Evolutionary conservation across 2,888 invertebrate species (phyloP), one percentile per base, ranked within the genome.

Genomic region (Lithophane leautieri): DNA sequence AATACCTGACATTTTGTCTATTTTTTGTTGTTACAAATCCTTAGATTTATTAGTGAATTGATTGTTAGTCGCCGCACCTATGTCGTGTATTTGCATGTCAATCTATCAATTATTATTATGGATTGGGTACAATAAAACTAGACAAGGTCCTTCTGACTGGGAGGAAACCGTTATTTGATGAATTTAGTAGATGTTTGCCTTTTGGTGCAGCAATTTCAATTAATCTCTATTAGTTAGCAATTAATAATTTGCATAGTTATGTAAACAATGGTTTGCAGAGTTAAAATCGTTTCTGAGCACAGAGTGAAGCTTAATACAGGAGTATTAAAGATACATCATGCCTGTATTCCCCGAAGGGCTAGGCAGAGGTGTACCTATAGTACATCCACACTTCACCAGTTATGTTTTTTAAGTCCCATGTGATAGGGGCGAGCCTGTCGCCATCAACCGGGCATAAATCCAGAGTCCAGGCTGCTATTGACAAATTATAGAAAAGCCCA

Each of bases 21-120:
- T 73, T 81, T 86, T 79, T 78, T 75, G 66, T 76, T 76, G 65
- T 85, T 78, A 65, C 61, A 78, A 86, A 86, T 82, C 70, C 69
- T 61, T 50, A 78, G 80, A 86, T 84, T 84, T 81, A 86, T 86
- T 81, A 69, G 40, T 40, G 73, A 77, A 71, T 78, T 79, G 78
- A 86, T 84, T 82, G 82, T 75, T 71, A 42, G 76, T 34, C 62
- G 60, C 76, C 76, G 28, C 83, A 67, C 76, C 81, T 77, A 44
- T 2, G 16, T 71, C n/a, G 22, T 66, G 47, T 65, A 75, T 83
- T 77, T 71, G 76, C 76, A 85, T 81, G 70, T 77, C 69, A 66
- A 76, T 80, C 73, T 73, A 84, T 86, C 77, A 85, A 78, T 78
- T 82, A 74, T 75, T 67, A 80, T 72, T 78, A 83, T 44, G 47